phyloP scores from a whole-genome alignment of 2,797 vertebrate genomes.

The Ctenopoma kingsleyae region DNA sequence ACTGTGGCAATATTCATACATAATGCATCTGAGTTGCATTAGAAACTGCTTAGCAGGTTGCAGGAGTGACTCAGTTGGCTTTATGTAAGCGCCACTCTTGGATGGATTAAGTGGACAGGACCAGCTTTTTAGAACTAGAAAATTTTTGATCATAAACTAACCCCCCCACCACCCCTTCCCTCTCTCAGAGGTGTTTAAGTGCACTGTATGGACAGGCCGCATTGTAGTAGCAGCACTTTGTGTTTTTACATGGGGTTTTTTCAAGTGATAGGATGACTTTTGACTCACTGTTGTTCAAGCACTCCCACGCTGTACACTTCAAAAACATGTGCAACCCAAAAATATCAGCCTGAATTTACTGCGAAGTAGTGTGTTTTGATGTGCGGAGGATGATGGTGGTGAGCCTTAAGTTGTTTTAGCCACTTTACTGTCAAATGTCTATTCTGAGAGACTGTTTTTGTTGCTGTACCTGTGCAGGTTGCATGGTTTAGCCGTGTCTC shows the following conservation, averaged over 20 bases:
- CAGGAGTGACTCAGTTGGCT: constrained; percentile 45
- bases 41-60: constrained; percentile 72
- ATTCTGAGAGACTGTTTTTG: constrained; percentile 9
- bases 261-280: constrained; percentile 58
- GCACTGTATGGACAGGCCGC: constrained; percentile 30
- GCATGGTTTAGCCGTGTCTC: constrained; percentile 32
- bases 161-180: background rate
- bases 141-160: constrained; percentile 39
- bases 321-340: constrained; percentile 55
- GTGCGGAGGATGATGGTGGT: constrained; percentile 34
- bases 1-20: constrained; percentile 68
- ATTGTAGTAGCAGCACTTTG: constrained; percentile 32
- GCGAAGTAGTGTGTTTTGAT: constrained; percentile 39
- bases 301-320: constrained; percentile 61
- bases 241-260: constrained; percentile 39
- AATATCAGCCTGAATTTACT: constrained; percentile 39
- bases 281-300: constrained; percentile 48
- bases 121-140: constrained; percentile 34
- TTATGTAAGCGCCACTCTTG: constrained; percentile 56
- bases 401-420: constrained; percentile 23
- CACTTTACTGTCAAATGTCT: constrained; percentile 16
- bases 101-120: constrained; percentile 47
- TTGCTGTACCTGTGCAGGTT: constrained; percentile 19
- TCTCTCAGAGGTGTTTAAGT: constrained; percentile 40
- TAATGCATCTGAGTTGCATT: constrained; percentile 74